A percentile compares a stretch with the other conserved stretches of the same genome.
phyloP scores from a whole-genome alignment of 2,113 vertebrate genomes.

The Chelonoidis abingdonii region DNA sequence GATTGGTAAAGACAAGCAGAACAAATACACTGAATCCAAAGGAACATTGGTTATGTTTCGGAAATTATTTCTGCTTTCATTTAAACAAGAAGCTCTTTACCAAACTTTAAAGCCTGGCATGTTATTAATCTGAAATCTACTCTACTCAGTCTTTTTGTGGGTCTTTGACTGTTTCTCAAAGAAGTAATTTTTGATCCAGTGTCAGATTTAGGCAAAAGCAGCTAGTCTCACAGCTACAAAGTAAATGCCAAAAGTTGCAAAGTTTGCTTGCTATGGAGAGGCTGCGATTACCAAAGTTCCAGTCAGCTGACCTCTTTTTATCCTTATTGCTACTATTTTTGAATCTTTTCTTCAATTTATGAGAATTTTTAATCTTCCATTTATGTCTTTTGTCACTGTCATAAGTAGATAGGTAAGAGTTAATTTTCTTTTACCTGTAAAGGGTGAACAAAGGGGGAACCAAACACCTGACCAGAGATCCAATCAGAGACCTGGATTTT shows the following conservation, averaged over 20 bases:
- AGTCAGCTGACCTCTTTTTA: background rate
- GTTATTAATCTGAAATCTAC: background rate
- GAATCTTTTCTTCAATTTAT: background rate
- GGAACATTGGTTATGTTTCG: background rate
- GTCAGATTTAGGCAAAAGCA: background rate
- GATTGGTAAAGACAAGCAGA: background rate
- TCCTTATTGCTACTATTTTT: background rate
- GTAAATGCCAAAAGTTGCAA: background rate
- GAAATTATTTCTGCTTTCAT: background rate
- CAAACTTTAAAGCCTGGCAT: background rate
- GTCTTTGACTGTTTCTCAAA: background rate
- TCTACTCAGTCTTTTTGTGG: background rate
- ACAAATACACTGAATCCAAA: background rate
- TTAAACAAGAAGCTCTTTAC: background rate
- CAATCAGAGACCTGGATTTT: too few species aligned
- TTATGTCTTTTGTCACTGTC: background rate
- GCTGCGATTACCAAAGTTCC: background rate
- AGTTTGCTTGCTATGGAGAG: background rate
- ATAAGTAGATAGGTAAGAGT: too few species aligned
- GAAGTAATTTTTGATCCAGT: background rate
- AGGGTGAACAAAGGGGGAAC: too few species aligned
- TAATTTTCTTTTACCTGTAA: too few species aligned
- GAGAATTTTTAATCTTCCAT: background rate
- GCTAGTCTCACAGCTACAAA: background rate
- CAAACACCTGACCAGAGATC: too few species aligned